Conservation (phyloP, 1,140 invertebrate genomes). For the Argopecten irradians region DNA sequence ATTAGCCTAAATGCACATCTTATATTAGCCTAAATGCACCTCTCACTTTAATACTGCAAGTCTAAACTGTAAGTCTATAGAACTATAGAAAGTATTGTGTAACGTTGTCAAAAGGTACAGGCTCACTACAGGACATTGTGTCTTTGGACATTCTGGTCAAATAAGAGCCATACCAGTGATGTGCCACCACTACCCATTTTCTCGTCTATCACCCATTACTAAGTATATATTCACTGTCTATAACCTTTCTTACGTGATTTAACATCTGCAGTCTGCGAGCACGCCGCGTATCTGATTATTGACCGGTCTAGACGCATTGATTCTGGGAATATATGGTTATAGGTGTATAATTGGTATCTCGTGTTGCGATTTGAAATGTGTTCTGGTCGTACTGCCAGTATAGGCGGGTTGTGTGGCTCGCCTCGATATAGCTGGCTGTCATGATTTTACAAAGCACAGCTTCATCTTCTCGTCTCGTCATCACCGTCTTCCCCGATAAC, state of each 20-base stretch:
- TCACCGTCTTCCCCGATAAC: constrained; percentile 6
- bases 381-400: not conserved
- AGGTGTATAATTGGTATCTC: not conserved
- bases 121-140: too few species aligned
- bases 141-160: too few species aligned
- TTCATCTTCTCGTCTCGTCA: not conserved
- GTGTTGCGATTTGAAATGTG: constrained; percentile 16
- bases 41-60: too few species aligned
- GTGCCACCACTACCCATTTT: not conserved
- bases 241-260: not conserved
- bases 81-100: too few species aligned
- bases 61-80: too few species aligned
- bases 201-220: not conserved
- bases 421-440: not conserved
- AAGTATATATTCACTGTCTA: not conserved
- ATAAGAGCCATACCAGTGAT: not conserved
- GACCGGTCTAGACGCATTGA: not conserved
- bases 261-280: not conserved
- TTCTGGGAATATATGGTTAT: constrained; percentile 2
- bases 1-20: too few species aligned
- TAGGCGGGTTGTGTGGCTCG: not conserved
- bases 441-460: not conserved
- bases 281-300: not conserved
- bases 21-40: too few species aligned
- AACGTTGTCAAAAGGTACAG: too few species aligned